phyloP scores from a whole-genome alignment of 2,888 invertebrate genomes.

The Xanthorhoe spadicearia region DNA sequence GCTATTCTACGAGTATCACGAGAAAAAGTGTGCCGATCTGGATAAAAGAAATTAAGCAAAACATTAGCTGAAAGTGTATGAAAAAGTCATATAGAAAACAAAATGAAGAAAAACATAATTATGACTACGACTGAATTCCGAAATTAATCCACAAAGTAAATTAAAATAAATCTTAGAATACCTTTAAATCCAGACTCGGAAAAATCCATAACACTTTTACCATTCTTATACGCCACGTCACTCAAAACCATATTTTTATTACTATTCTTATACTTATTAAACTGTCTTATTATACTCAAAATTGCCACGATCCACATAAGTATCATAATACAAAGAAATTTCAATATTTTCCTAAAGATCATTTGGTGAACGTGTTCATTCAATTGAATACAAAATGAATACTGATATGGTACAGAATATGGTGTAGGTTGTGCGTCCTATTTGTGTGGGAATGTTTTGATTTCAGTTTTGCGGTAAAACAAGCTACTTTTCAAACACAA shows the following conservation, averaged over 20 bases:
- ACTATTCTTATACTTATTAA: constrained; percentile 34
- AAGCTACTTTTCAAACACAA: neutral
- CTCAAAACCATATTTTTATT: constrained; percentile 21
- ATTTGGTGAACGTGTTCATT: constrained; percentile 14
- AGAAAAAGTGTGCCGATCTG: too few species aligned
- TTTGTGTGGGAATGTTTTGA: constrained; percentile 18
- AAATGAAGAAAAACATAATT: too few species aligned
- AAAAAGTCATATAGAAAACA: neutral
- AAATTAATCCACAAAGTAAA: too few species aligned
- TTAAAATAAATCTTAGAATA: constrained; percentile 34
- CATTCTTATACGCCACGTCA: constrained; percentile 19
- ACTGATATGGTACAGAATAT: constrained; percentile 4
- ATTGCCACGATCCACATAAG: constrained; percentile 59
- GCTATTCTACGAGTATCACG: too few species aligned
- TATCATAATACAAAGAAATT: constrained; percentile 47
- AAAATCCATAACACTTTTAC: constrained; percentile 1
- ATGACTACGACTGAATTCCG: too few species aligned
- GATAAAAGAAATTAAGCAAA: too few species aligned
- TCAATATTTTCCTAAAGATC: constrained; percentile 43
- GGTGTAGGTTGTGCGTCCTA: neutral
- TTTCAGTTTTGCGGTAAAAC: neutral
- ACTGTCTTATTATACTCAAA: constrained; percentile 53
- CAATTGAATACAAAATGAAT: constrained; percentile 17
- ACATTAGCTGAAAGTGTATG: too few species aligned
- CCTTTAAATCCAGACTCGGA: constrained; percentile 47